Conservation (phyloP, 2,888 invertebrate species). For the Drosophila subsilvestris region DNA sequence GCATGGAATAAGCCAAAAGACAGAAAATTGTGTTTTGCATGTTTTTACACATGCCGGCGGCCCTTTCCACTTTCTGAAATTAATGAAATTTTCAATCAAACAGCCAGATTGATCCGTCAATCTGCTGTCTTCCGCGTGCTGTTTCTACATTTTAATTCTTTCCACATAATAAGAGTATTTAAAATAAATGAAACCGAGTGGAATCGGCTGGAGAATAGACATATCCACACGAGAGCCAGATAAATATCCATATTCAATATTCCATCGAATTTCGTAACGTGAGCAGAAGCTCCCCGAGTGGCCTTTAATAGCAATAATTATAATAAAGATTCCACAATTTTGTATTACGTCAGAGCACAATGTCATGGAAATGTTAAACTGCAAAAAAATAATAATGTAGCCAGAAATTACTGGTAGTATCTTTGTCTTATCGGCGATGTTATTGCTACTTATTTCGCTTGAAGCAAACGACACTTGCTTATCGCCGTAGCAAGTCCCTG, state of each 20-base stretch:
- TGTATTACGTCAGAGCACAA: conserved; percentile 22
- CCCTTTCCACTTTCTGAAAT: neutral
- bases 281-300: neutral
- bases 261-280: too few species aligned
- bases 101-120: neutral
- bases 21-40: conserved; percentile 1
- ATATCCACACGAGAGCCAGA: neutral
- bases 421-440: conserved; percentile 28
- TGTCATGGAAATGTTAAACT: neutral
- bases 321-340: neutral
- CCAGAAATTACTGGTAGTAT: conserved; percentile 21
- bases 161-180: neutral
- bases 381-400: conserved; percentile 16
- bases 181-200: neutral
- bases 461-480: conserved; percentile 23
- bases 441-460: conserved; percentile 10
- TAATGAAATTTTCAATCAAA: neutral
- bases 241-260: neutral
- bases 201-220: neutral
- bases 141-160: too few species aligned
- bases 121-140: too few species aligned
- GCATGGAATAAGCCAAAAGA: neutral
- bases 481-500: too few species aligned
- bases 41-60: neutral
- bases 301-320: conserved; percentile 2